A percentile compares a stretch with the other conserved stretches of the same genome.
Conservation (phyloP, 2,113 vertebrate species). For the Austrofundulus limnaeus region DNA sequence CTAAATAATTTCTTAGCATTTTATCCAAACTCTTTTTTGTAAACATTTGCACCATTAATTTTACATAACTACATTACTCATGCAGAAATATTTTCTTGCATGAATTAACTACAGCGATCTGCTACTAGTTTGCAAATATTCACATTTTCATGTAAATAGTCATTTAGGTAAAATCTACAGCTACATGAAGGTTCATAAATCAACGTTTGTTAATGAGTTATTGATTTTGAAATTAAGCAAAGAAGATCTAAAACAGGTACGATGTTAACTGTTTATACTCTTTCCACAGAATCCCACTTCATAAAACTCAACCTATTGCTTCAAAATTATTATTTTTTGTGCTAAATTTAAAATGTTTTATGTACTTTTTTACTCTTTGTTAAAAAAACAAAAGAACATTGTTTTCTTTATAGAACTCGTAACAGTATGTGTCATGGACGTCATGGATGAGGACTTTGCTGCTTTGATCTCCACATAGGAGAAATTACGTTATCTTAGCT, state of each 20-base stretch:
- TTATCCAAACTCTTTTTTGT: no score
- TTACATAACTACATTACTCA: no score
- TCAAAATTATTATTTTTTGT: background rate
- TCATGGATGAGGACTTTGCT: slow-evolving; percentile 8
- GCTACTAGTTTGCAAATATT: background rate
- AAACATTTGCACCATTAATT: no score
- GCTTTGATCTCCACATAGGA: slow-evolving; percentile 12
- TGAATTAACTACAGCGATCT: background rate
- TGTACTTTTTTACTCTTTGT: slow-evolving; percentile 59
- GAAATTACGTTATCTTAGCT: slow-evolving; percentile 11
- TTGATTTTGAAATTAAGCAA: no score
- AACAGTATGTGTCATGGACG: background rate
- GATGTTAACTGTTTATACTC: background rate
- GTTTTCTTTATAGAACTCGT: slow-evolving; percentile 4
- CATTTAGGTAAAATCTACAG: background rate
- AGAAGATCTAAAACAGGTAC: background rate
- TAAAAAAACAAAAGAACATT: slow-evolving; percentile 35
- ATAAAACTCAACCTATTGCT: background rate
- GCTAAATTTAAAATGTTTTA: no score
- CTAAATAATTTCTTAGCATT: background rate
- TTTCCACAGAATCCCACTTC: background rate
- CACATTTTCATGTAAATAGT: background rate
- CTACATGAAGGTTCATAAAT: background rate
- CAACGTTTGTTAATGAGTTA: background rate
- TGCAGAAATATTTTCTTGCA: no score